phyloP scores from a whole-genome alignment of 1,140 invertebrate genomes.

The Ganaspis sp. region DNA sequence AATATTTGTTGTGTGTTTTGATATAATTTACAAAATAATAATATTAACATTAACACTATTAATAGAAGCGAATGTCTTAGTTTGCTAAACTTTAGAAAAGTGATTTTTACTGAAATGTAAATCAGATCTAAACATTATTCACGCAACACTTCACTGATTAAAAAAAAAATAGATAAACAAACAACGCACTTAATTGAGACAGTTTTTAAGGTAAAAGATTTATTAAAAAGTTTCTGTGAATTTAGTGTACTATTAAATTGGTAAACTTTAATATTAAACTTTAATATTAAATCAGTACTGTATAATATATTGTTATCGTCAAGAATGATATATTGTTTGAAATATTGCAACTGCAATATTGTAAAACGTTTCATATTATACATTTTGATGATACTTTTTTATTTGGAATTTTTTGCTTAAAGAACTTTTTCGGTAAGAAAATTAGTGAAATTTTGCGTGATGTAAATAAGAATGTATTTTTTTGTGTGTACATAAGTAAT shows the following conservation, averaged over 20 bases:
- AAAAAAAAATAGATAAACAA: too few species aligned
- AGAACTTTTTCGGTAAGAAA: slow-evolving; percentile 31
- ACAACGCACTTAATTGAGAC: too few species aligned
- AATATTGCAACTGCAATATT: too few species aligned
- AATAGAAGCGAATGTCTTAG: background rate
- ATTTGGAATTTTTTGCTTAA: too few species aligned
- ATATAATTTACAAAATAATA: slow-evolving; percentile 5
- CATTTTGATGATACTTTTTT: background rate
- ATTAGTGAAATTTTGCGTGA: slow-evolving; percentile 48
- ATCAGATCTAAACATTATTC: background rate
- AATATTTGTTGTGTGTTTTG: background rate
- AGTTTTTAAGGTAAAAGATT: too few species aligned
- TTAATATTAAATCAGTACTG: too few species aligned
- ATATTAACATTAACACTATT: background rate
- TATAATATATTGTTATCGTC: too few species aligned
- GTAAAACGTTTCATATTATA: background rate
- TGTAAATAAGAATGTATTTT: slow-evolving; percentile 65
- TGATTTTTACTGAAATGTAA: background rate
- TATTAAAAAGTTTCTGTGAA: too few species aligned
- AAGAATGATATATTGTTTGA: too few species aligned
- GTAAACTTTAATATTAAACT: too few species aligned
- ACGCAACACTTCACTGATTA: background rate
- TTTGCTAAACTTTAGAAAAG: background rate
- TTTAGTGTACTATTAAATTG: too few species aligned
- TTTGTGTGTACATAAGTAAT: slow-evolving; percentile 63